Conservation (phyloP, 2,888 invertebrate genomes). For the Ptychoptera albimana region DNA sequence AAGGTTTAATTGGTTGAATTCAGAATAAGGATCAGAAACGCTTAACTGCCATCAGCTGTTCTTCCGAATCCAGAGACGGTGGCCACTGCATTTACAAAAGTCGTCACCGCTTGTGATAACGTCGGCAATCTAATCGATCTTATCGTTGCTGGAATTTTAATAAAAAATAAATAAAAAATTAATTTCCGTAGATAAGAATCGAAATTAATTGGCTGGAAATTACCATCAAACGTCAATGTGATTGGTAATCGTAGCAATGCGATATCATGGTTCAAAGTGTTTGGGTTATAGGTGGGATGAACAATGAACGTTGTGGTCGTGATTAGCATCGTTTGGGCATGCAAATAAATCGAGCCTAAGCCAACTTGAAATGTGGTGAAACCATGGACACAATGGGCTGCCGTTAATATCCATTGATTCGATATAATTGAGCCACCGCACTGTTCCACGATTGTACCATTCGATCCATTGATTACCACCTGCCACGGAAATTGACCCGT, state of each 20-base stretch:
- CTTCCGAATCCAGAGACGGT: slow-evolving; percentile 26
- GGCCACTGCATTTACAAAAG: slow-evolving; percentile 19
- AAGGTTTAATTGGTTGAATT: no score
- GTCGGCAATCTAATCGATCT: slow-evolving; percentile 19
- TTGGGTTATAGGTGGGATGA: slow-evolving; percentile 9
- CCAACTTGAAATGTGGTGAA: slow-evolving; percentile 6
- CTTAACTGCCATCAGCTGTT: slow-evolving; percentile 18
- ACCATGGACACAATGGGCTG: slow-evolving; percentile 9
- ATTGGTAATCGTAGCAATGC: slow-evolving; percentile 7
- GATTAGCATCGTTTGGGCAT: slow-evolving; percentile 5
- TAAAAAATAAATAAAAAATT: no score
- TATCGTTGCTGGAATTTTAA: slow-evolving; percentile 17
- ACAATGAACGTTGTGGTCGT: slow-evolving; percentile 5
- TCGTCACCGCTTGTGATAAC: slow-evolving; percentile 14
- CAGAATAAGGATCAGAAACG: no score
- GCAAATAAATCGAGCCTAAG: slow-evolving; percentile 8
- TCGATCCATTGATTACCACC: slow-evolving; percentile 4
- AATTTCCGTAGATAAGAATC: not conserved
- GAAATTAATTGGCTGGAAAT: not conserved
- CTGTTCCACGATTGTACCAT: not conserved
- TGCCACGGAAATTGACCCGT: slow-evolving; percentile 9
- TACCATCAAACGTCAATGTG: not conserved
- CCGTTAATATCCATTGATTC: slow-evolving; percentile 9
- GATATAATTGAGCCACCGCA: slow-evolving; percentile 10
- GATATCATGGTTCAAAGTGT: slow-evolving; percentile 9